Base-by-base conservation (phyloP, 2,797 vertebrate genomes). In the Cygnus olor region DNA sequence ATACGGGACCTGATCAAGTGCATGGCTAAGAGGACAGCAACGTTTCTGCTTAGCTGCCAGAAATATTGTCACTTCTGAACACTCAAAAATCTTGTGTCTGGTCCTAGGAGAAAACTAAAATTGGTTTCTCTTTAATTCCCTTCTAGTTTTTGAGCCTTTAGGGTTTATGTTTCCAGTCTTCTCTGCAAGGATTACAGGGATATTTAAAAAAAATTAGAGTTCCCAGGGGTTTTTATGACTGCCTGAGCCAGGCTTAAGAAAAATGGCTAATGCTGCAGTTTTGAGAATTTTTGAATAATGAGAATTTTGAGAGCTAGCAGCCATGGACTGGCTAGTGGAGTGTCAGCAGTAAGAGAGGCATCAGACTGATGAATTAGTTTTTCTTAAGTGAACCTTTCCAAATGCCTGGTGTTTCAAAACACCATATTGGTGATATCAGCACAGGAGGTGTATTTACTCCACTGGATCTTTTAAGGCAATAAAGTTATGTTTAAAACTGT, bases 121-220 rank as follows among this genome's bases (percentile, higher is more conserved):
- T 58, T 14, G 21, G 54, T 85, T 96, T 88, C 24, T 85, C 10
- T 95, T 94, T 88, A 87, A 87, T 94, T 93, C 53, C 61, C 5
- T 70, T 79, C 70, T 70, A 76, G 66, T 69, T 90, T 92, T 47
- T 79, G 49, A 93, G 54, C 58, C 70, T 93, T 54, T 85, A 54
- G 53, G 77, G 49, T 86, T 90, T 53, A 27, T 77, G 49, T 90
- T 94, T 90, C 76, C 78, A 77, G 80, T 64, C 56, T 73, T 53
- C 64, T 90, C 78, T 85, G 78, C 78, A 70, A 90, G 84, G 90
- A 93, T 94, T 95, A 97, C 57, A 89, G 69, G 24, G 79, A 61
- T 90, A 85, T 87, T 94, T 51, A 25, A 25, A 25, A 36, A 36
- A 90, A 94, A 25, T 83, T 90, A 14, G 32, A 44, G 16, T 85